A percentile compares a stretch with the other conserved stretches of the same genome.
Conservation (phyloP, 2,113 vertebrate genomes). For the Syngnathus floridae region DNA sequence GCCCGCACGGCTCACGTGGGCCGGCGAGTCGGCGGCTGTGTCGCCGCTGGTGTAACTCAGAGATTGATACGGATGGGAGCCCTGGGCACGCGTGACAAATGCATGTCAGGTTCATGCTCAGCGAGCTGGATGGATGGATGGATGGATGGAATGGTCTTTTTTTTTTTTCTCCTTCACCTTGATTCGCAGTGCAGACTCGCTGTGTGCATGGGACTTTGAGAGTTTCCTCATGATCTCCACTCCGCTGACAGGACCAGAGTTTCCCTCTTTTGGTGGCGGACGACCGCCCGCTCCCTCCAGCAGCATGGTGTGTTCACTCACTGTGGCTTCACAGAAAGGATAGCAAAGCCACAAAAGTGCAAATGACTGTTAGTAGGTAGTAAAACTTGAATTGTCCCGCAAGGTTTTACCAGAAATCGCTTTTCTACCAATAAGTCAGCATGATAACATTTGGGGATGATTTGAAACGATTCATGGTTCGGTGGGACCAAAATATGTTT, state of each 20-base stretch:
- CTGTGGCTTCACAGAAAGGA: constrained; percentile 76
- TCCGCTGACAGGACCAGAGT: constrained; percentile 86
- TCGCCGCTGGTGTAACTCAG: constrained; percentile 96
- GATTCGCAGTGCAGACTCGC: constrained; percentile 89
- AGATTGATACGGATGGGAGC: constrained; percentile 93
- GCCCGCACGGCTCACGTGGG: constrained; percentile 79
- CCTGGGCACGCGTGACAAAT: constrained; percentile 64
- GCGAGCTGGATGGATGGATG: not conserved
- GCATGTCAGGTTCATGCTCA: constrained; percentile 9
- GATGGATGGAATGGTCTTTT: too few relatives aligned
- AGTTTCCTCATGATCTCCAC: constrained; percentile 97
- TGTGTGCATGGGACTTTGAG: constrained; percentile 91
- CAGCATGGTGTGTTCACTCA: constrained; percentile 97
- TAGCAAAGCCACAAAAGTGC: constrained; percentile 40
- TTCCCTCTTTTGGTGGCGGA: constrained; percentile 79
- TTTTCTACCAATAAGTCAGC: not conserved
- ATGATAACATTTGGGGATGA: not conserved
- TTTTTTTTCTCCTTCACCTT: constrained; percentile 71
- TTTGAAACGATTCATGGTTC: not conserved
- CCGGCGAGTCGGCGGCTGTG: constrained; percentile 92
- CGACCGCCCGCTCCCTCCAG: constrained; percentile 83
- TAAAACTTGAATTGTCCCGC: not conserved
- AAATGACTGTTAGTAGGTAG: not conserved
- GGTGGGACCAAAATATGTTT: not conserved
- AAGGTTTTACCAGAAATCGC: not conserved